A percentile compares a stretch with the other conserved stretches of the same genome.
Conservation (phyloP, 2,797 vertebrate species). For the Argya squamiceps region DNA sequence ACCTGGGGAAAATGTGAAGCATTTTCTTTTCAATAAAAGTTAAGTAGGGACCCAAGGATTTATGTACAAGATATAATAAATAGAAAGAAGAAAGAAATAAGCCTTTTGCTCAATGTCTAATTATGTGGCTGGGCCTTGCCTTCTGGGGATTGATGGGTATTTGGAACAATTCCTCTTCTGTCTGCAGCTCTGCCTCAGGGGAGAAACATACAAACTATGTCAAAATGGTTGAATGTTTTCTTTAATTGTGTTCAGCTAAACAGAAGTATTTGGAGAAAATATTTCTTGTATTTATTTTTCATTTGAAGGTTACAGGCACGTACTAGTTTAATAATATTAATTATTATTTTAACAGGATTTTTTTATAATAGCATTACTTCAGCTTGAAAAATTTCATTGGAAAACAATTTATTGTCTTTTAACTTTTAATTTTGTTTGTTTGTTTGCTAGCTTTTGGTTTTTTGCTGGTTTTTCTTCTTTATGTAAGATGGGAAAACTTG, state of each 20-base stretch:
- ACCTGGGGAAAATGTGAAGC: background rate
- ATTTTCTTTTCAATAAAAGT: background rate
- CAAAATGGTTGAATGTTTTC: background rate
- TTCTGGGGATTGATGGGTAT: background rate
- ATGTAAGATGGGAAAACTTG: background rate
- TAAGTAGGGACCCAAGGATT: background rate
- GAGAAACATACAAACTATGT: background rate
- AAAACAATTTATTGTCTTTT: background rate
- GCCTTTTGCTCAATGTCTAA: background rate
- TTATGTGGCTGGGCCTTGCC: background rate
- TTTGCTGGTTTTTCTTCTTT: background rate
- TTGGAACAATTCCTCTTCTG: constrained; percentile 22
- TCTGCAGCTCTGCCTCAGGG: background rate
- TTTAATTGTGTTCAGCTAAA: background rate
- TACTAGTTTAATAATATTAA: background rate
- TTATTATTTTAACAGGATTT: background rate
- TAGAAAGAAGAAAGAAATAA: background rate
- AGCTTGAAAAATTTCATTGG: background rate
- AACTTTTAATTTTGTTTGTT: background rate
- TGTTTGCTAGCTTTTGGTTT: background rate
- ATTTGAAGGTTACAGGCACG: background rate
- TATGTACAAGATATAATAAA: constrained; percentile 7
- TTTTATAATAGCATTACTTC: background rate
- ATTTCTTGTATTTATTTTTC: background rate
- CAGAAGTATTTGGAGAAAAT: background rate